These are phyloP conservation scores for Oscheius sp. DNA, from an alignment of 2,888 invertebrate genomes.

Conservation along the genomic window DNA sequence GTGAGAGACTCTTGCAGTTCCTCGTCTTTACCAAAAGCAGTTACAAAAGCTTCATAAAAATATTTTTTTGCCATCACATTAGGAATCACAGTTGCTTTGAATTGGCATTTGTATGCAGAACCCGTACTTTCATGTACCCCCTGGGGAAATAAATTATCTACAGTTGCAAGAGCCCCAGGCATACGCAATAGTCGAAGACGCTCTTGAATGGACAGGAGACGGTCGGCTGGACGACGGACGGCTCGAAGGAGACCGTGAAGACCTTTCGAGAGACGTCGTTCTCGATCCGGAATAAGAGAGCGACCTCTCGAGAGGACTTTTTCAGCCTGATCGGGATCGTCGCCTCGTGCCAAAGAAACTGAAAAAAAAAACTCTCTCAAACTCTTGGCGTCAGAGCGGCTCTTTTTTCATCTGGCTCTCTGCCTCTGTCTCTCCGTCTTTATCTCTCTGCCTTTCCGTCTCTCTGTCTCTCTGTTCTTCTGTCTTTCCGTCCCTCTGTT, in stretches of 20 bases:
- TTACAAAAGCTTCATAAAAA: neutral
- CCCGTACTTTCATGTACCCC: too few relatives aligned
- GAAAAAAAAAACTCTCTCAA: neutral
- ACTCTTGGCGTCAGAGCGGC: too few relatives aligned
- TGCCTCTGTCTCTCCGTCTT: too few relatives aligned
- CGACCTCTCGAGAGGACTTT: neutral
- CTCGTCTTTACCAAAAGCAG: neutral
- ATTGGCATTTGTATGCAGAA: too few relatives aligned
- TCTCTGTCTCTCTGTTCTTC: too few relatives aligned
- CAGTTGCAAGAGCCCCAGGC: neutral
- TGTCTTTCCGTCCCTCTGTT: neutral
- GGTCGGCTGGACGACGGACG: neutral
- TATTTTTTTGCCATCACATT: neutral
- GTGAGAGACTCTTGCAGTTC: neutral
- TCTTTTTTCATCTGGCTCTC: too few relatives aligned
- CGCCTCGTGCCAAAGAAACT: conserved; percentile 12
- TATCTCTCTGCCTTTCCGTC: too few relatives aligned
- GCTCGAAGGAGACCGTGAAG: conserved; percentile 14
- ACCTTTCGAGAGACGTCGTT: neutral
- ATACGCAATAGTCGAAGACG: neutral
- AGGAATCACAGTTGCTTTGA: too few relatives aligned
- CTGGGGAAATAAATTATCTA: too few relatives aligned
- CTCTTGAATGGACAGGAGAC: neutral
- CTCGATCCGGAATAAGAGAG: conserved; percentile 13
- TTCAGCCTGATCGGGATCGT: neutral